phyloP scores from a whole-genome alignment of 2,888 invertebrate species.

The Nephrotoma flavescens region DNA sequence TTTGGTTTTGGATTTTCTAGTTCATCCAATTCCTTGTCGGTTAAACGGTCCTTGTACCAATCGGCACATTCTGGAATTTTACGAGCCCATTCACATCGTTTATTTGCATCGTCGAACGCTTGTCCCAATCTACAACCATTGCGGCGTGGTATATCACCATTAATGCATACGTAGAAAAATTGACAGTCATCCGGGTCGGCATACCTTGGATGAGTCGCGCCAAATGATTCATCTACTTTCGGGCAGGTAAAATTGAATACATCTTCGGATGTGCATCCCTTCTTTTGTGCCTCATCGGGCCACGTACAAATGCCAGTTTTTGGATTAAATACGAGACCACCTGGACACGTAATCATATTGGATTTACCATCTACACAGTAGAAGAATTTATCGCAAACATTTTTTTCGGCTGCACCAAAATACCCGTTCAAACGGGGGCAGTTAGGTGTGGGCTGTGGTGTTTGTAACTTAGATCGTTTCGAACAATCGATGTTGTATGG shows the following conservation, averaged over 20 bases:
- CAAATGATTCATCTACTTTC: conserved; percentile 54
- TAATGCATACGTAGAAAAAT: conserved; percentile 84
- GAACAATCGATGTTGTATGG: conserved; percentile 77
- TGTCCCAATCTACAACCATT: conserved; percentile 81
- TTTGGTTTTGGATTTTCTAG: conserved; percentile 62
- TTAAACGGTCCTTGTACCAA: conserved; percentile 77
- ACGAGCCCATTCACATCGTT: conserved; percentile 73
- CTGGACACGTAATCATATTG: conserved; percentile 81
- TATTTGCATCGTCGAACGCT: conserved; percentile 68
- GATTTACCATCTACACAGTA: conserved; percentile 80
- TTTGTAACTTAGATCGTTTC: conserved; percentile 57
- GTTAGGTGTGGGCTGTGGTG: conserved; percentile 53
- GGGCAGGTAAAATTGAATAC: conserved; percentile 76
- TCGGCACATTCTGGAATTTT: conserved; percentile 80
- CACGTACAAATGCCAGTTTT: conserved; percentile 83
- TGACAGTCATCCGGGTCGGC: conserved; percentile 81
- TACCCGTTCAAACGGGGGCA: conserved; percentile 77
- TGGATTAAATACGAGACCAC: conserved; percentile 74
- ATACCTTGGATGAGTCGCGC: conserved; percentile 68
- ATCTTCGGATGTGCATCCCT: conserved; percentile 70
- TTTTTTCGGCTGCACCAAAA: conserved; percentile 65
- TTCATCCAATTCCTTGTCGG: conserved; percentile 62
- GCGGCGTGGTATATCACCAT: conserved; percentile 68
- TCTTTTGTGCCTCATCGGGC: conserved; percentile 83
- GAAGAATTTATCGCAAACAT: conserved; percentile 73